Base-by-base conservation (phyloP, 1,140 invertebrate genomes). In the Drosophila pseudoananassae region DNA sequence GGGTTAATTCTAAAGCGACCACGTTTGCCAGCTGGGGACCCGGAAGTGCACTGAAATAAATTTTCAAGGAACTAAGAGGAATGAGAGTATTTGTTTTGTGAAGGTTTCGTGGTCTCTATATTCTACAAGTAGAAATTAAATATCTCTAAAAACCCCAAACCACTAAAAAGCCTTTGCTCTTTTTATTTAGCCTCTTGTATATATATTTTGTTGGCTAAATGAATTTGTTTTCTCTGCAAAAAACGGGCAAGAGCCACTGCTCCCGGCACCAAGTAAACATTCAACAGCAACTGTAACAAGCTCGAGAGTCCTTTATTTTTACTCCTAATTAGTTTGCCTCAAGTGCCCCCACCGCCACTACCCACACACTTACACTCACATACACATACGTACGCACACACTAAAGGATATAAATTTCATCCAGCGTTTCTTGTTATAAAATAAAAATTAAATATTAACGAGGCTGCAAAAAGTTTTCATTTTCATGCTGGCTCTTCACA, bases 381-480 rank as follows among this genome's bases (percentile, higher is more conserved):
- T 15, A 20, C 15, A 1, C 31, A 33, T 9, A 33, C 31, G 10
- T 10, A 17, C 43, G 20, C 20, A 9, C 17, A 46, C 17, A 17
- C 17, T 20, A 10, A 43, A 7, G 15, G 5, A 46, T 20, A 46
- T 23, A 46, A 17, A 20, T 43, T 31, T 36, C 36, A 12, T 9
- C 36, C 53, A 33, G 50, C 25, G 46, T 20, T 36, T 31, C 14
- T 53, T 31, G 23, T 45, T 31, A 23, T 64, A 45, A 63, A 76
- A 63, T 60, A 54, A 29, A 68, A 53, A 87, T 85, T 82, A 85
- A 87, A 78, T 82, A 85, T 85, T 87, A 82, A 85, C 57, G 38
- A 49, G 65, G 56, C 50, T 71, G 58, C 45, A 49, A 40, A 50
- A 76, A 68, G 66, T 75, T 75, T 58, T 49, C 50, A 54, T 78